Conservation (phyloP, 2,113 vertebrate genomes). For the Ornithorhynchus anatinus region DNA sequence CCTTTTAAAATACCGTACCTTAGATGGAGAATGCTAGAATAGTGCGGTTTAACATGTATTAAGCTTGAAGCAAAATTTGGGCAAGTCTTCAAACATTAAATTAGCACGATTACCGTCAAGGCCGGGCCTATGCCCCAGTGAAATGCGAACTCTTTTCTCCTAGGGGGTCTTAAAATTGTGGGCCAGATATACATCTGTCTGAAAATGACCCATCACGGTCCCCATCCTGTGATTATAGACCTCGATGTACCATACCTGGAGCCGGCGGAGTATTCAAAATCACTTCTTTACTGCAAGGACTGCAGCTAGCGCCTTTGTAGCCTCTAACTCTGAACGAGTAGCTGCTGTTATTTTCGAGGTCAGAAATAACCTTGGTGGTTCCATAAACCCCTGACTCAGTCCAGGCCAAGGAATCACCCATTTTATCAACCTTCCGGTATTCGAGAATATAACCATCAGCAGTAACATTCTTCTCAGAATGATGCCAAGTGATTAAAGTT, state of each 20-base stretch:
- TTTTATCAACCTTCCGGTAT: slow-evolving; percentile 80
- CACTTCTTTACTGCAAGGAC: slow-evolving; percentile 87
- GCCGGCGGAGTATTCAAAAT: slow-evolving; percentile 87
- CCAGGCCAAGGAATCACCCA: slow-evolving; percentile 76
- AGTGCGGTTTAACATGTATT: too few relatives aligned
- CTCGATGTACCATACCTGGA: slow-evolving; percentile 81
- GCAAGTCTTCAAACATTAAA: too few relatives aligned
- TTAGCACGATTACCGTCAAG: too few relatives aligned
- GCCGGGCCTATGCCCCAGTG: too few relatives aligned
- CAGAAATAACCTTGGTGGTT: slow-evolving; percentile 77
- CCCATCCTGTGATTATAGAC: too few relatives aligned
- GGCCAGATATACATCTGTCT: too few relatives aligned
- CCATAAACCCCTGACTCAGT: slow-evolving; percentile 75
- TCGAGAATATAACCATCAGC: slow-evolving; percentile 88
- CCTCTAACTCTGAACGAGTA: slow-evolving; percentile 89
- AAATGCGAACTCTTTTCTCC: too few relatives aligned
- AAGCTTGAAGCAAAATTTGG: too few relatives aligned
- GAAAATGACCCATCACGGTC: too few relatives aligned
- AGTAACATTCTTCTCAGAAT: slow-evolving; percentile 77
- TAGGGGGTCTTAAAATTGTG: too few relatives aligned
- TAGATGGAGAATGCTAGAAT: too few relatives aligned
- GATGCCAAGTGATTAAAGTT: slow-evolving; percentile 85
- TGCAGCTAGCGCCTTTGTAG: slow-evolving; percentile 82
- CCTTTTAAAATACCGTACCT: too few relatives aligned
- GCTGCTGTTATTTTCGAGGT: slow-evolving; percentile 77